These are phyloP conservation scores for Metalampra italica DNA, from an alignment of 2,888 invertebrate genomes.

Conservation along the genomic window DNA sequence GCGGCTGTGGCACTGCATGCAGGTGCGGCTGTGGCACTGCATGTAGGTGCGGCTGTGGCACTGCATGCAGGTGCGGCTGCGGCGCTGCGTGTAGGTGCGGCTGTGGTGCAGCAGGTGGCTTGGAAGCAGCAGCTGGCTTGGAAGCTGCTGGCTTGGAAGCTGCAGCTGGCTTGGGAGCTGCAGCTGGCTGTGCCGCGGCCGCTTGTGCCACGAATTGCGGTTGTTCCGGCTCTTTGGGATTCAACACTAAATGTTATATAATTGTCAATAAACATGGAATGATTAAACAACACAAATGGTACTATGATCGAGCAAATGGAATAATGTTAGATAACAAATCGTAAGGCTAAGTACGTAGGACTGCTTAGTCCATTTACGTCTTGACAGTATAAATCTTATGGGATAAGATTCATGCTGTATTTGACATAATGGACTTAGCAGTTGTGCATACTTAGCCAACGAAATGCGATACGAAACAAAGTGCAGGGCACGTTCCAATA, in stretches of 20 bases:
- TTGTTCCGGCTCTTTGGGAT: conserved; percentile 48
- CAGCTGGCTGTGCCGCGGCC: not conserved
- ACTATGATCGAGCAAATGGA: not conserved
- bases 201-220: not conserved
- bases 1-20: too few species aligned
- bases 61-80: conserved; percentile 1
- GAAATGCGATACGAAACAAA: too few species aligned
- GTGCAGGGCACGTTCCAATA: too few species aligned
- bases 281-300: not conserved
- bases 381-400: too few species aligned
- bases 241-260: conserved; percentile 51
- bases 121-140: not conserved
- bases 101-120: not conserved
- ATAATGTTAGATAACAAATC: conserved; percentile 2
- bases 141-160: conserved; percentile 2
- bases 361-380: too few species aligned
- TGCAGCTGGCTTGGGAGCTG: not conserved
- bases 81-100: not conserved
- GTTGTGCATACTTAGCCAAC: too few species aligned
- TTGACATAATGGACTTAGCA: too few species aligned
- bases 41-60: conserved; percentile 3
- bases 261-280: not conserved
- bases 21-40: conserved; percentile 6
- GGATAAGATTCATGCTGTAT: too few species aligned
- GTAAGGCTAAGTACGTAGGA: not conserved